Base-by-base conservation (phyloP, 1,140 invertebrate species). In the Macrocentrus cingulum region DNA sequence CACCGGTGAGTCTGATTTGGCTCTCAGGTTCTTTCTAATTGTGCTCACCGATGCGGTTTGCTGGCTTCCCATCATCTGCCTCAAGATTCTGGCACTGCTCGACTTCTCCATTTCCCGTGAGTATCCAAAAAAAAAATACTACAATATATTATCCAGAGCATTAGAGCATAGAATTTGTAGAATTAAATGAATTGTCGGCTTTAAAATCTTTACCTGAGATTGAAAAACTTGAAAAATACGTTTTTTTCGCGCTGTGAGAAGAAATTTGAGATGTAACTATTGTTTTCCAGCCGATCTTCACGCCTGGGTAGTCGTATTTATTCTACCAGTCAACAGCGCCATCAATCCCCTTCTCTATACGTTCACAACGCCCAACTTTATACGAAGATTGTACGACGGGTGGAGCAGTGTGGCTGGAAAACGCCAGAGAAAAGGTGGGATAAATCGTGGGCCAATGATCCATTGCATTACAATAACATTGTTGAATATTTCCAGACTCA, bases 321-420 rank as follows among this genome's bases (percentile, higher is more conserved):
- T 92, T 37, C 66, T 92, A 6, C 91, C 91, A 0, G 81, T 92
- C 0, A 92, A 92, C 71, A 88, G 88, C 0, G 88, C 89, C 0
- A 76, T 91, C 0, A 92, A 92, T 75, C 90, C 90, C 1, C 68
- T 91, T 1, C 75, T 92, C 0, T 92, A 92, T 66, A 92, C 90
- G 4, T 88, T 92, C 49, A 90, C 89, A 0, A 89, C 88, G 2
- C 85, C 86, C 0, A 87, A 86, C 67, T 88, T 85, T 68, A 78
- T 82, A 2, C 80, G 83, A 65, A 79, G 81, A 63, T 64, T 84
- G 19, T 69, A 46, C 36, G 62, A 70, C 6, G 63, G 63, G 11
- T 79, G 70, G 64, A 63, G 70, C 15, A 61, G 62, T n/a, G n/a
- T n/a, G n/a, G n/a, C n/a, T n/a, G n/a, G n/a, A n/a, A n/a, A n/a